A percentile compares a stretch with the other conserved stretches of the same genome.
These are phyloP conservation scores for Lampris megalopsis DNA, from an alignment of 2,113 vertebrate species.

Conservation along the genomic window DNA sequence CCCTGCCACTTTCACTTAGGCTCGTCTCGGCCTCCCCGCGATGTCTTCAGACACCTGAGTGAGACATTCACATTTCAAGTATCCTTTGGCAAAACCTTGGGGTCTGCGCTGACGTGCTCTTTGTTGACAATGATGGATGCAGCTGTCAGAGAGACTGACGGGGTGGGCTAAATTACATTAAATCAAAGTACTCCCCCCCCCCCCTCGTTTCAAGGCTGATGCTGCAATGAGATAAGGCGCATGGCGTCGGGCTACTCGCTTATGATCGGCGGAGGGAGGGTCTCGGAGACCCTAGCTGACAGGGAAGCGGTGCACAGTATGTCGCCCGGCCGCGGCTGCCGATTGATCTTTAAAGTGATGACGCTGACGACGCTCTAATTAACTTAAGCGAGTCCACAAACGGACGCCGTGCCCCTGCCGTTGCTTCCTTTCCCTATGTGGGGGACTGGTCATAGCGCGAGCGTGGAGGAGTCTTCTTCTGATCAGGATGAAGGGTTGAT, in stretches of 20 bases:
- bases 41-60: constrained; percentile 72
- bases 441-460: no score
- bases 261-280: neutral
- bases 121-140: constrained; percentile 84
- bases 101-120: constrained; percentile 70
- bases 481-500: constrained; percentile 1
- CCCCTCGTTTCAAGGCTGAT: constrained; percentile 75
- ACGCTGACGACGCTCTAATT: no score
- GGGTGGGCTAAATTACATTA: constrained; percentile 80
- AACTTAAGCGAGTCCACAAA: no score
- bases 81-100: constrained; percentile 78
- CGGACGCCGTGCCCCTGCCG: no score
- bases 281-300: constrained; percentile 31
- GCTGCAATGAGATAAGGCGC: constrained; percentile 63
- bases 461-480: no score
- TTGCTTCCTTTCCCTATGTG: no score
- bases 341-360: neutral
- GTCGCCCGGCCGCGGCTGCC: constrained; percentile 1
- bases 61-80: constrained; percentile 67
- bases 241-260: constrained; percentile 49
- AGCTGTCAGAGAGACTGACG: constrained; percentile 74
- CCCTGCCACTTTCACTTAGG: constrained; percentile 70
- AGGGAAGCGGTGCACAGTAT: neutral
- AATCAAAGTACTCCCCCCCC: constrained; percentile 63
- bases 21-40: constrained; percentile 43